Percentiles rank a stretch among this genome's conserved stretches.
Evolutionary conservation across 2,888 invertebrate species (phyloP).

Genomic region (Sialis fuliginosa): DNA sequence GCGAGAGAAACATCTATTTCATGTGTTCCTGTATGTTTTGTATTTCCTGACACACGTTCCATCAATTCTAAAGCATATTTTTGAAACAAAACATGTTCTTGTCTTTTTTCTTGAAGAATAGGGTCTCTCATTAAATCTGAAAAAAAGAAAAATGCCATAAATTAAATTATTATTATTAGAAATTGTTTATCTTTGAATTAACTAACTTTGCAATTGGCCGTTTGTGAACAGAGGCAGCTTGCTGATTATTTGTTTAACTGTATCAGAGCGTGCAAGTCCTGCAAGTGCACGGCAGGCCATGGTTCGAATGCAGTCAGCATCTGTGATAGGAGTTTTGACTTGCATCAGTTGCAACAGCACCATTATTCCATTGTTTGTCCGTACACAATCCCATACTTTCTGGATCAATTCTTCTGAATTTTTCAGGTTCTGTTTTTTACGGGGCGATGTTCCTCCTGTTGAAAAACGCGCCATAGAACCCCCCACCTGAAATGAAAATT

Average conservation of each 20-base stretch:
- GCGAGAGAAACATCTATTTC: constrained; percentile 75
- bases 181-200: background rate
- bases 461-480: constrained; percentile 31
- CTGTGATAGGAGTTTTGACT: constrained; percentile 86
- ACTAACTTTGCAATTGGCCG: constrained; percentile 72
- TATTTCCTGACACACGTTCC: constrained; percentile 79
- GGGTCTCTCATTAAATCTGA: constrained; percentile 87
- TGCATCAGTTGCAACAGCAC: constrained; percentile 76
- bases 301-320: constrained; percentile 88
- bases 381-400: constrained; percentile 86
- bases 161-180: background rate
- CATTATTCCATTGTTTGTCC: constrained; percentile 94
- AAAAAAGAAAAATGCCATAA: constrained; percentile 12
- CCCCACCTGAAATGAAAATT: constrained; percentile 23
- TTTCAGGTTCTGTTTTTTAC: constrained; percentile 42
- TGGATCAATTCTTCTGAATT: constrained; percentile 73
- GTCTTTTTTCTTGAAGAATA: constrained; percentile 87
- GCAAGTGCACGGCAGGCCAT: constrained; percentile 85
- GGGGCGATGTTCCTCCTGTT: constrained; percentile 29
- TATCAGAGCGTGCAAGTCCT: constrained; percentile 85
- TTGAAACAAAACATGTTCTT: constrained; percentile 91
- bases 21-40: constrained; percentile 53
- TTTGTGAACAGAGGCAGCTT: constrained; percentile 88
- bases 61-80: constrained; percentile 82
- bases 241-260: constrained; percentile 84